Evolutionary conservation across 2,797 vertebrate genomes (phyloP), one percentile per base, ranked within the genome.

Genomic region (Enteromius afrohamiltoni): DNA sequence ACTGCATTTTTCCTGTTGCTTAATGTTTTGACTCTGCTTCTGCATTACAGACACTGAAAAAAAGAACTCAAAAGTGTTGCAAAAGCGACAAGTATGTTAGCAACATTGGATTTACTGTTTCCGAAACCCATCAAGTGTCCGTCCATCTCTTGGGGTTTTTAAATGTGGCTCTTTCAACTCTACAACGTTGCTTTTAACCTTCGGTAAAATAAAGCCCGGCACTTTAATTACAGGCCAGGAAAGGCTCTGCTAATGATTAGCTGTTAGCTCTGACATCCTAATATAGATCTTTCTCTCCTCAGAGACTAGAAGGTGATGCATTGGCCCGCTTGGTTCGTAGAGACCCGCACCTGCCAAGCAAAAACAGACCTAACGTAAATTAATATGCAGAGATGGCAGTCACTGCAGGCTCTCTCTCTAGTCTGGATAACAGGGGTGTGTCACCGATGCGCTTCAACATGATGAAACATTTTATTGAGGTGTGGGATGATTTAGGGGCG

Each of bases 231-330:
- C 86, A 88, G 87, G 23, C n/a, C 85, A 80, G 78, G 84, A 89
- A 88, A 88, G 91, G 90, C 88, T 88, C 83, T 45, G 83, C 83
- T 89, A 92, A 93, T 92, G 92, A 93, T 92, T 93, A 92, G 81
- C 88, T 90, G 91, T 91, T 91, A 88, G 89, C 83, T 79, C 83
- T 90, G 93, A 88, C 93, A 92, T 86, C 87, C 67, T 60, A 74
- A 89, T 88, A 91, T 87, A 86, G 91, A 92, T 90, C 89, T 88
- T 90, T 82, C 84, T 86, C 75, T 79, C 89, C 77, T 83, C 77
- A 17, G 90, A 89, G 91, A 89, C 80, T 60, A 67, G 49, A 80
- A 87, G 87, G 79, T 87, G 88, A 89, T 89, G 87, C 88, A 89
- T 89, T 82, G 85, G 62, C 77, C 85, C 77, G 45, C 16, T 87